These are phyloP conservation scores for Ctenoplectra terminalis DNA, from an alignment of 1,140 invertebrate genomes.

Conservation along the genomic window DNA sequence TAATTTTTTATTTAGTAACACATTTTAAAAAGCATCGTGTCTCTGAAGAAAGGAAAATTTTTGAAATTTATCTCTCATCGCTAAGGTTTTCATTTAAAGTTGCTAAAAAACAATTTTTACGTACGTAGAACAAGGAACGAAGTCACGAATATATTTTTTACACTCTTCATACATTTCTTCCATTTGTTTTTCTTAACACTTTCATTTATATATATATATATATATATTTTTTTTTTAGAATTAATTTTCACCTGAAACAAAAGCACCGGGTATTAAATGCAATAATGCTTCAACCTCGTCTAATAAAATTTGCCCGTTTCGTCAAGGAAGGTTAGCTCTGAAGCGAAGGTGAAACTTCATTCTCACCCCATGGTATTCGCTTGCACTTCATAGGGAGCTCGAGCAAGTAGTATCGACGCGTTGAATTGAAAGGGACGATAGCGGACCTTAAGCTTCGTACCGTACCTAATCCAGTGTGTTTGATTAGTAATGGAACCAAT, in stretches of 20 bases:
- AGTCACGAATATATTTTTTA: too few relatives aligned
- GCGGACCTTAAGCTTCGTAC: slow-evolving; percentile 8
- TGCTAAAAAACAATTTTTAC: too few relatives aligned
- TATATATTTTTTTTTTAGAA: too few relatives aligned
- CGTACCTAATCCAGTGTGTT: slow-evolving; percentile 15
- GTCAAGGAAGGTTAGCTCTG: background rate
- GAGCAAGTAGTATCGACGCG: slow-evolving; percentile 7
- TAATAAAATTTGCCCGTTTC: background rate
- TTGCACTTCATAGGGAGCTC: background rate
- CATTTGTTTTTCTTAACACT: too few relatives aligned
- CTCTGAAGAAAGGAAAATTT: too few relatives aligned
- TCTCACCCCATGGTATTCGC: background rate
- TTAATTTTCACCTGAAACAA: background rate
- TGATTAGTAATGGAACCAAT: slow-evolving; percentile 20
- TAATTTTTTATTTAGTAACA: too few relatives aligned
- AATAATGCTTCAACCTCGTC: background rate
- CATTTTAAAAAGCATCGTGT: too few relatives aligned
- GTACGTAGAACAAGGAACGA: too few relatives aligned
- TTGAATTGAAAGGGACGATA: slow-evolving; percentile 7
- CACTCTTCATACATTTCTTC: too few relatives aligned
- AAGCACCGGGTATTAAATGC: background rate
- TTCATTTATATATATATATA: too few relatives aligned
- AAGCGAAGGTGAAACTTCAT: slow-evolving; percentile 4
- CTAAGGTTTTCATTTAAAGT: too few relatives aligned
- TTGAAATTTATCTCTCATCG: too few relatives aligned